These are phyloP conservation scores for Acanthosepion lycidas DNA, from an alignment of 2,888 invertebrate species.

Conservation along the genomic window DNA sequence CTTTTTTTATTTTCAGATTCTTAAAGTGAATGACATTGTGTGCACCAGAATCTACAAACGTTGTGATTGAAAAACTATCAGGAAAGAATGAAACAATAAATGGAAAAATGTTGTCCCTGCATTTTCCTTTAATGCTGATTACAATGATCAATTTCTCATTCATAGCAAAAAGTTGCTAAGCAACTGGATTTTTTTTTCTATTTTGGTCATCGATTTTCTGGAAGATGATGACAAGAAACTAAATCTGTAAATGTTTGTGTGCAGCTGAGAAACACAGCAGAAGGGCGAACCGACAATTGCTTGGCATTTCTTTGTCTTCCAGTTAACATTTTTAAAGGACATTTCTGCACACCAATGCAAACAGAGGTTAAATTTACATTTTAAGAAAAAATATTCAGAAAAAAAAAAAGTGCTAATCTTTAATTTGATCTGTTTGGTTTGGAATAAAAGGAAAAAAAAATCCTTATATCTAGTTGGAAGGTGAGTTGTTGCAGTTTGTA, in stretches of 20 bases:
- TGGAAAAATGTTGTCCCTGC: too few species aligned
- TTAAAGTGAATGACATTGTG: not conserved
- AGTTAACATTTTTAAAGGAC: not conserved
- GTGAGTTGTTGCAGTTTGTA: too few species aligned
- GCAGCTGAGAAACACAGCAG: too few species aligned
- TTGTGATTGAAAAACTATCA: not conserved
- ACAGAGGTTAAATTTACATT: too few species aligned
- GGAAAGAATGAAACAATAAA: too few species aligned
- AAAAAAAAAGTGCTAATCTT: not conserved
- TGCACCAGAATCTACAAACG: constrained; percentile 42
- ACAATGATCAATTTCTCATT: not conserved
- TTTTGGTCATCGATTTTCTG: not conserved
- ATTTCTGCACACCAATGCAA: constrained; percentile 2
- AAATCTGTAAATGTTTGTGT: too few species aligned
- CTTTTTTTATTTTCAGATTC: not conserved
- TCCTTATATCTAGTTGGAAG: too few species aligned
- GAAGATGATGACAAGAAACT: not conserved
- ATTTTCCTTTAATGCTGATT: not conserved
- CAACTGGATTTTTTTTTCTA: not conserved
- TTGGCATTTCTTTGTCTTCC: not conserved
- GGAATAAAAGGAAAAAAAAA: too few species aligned
- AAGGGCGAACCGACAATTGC: not conserved
- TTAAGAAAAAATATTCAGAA: not conserved
- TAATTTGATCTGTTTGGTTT: not conserved
- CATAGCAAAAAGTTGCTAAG: not conserved